Base-by-base conservation (phyloP, 2,888 invertebrate species). In the Drosophila bunnanda region DNA sequence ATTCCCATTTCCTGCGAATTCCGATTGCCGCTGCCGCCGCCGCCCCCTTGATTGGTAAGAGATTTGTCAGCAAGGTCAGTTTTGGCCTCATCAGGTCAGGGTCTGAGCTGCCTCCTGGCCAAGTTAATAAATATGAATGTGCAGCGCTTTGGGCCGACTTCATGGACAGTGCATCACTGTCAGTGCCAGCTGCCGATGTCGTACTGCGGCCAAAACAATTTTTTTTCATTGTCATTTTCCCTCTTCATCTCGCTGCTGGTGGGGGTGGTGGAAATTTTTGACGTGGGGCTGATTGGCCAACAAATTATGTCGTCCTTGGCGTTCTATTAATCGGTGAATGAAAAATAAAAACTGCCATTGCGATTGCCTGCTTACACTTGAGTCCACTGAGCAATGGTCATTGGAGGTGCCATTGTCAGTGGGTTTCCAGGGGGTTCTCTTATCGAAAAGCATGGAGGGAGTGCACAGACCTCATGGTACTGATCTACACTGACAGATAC, bases 91-190 rank as follows among this genome's bases (percentile, higher is more conserved):
- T 55, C 50, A 52, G 50, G 72, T 72, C 73, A 72, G 65, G 72
- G 72, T 32, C 70, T 52, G 43, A 6, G 4, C 70, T 39, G 44
- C 20, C 12, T 39, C 41, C 30, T 54, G 44, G 72, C 41, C 66
- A 59, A 73, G 79, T 83, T 83, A 79, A 81, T 83, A 83, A 83
- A 81, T 86, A 78, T 75, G 72, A 78, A 83, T 79, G 71, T 48
- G 39, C 70, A 62, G 46, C 15, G 36, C 36, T 53, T 36, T 32
- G 17, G 56, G 32, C 38, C 38, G 54, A 60, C 52, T 70, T 53
- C 59, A 54, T 39, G 20, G 56, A 39, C 57, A 67, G 77, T 76
- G 66, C 53, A 75, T 73, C 69, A 73, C 57, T 75, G 79, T 78
- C 82, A 68, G 28, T 34, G 50, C 9, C 85, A 80, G 74, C 59